These are phyloP conservation scores for Micrasema longulum DNA, from an alignment of 1,140 invertebrate species.

Conservation along the genomic window DNA sequence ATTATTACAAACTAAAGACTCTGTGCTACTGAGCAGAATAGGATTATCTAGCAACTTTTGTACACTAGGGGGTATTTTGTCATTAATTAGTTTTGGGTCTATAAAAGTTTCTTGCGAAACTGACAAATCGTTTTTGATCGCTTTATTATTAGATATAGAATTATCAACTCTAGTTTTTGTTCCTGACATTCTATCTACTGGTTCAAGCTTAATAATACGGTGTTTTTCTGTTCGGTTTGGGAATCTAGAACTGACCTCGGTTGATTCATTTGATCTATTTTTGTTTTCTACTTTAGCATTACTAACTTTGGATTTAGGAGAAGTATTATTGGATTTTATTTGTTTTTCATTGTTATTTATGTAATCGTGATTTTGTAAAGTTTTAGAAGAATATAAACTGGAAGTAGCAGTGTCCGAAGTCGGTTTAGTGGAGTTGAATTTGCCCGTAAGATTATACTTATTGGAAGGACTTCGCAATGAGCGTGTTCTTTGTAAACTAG, in stretches of 20 bases:
- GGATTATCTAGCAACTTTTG: conserved; percentile 52
- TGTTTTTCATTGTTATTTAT: conserved; percentile 28
- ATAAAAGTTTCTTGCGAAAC: conserved; percentile 52
- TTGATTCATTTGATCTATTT: conserved; percentile 26
- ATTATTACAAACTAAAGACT: conserved; percentile 48
- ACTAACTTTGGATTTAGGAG: conserved; percentile 41
- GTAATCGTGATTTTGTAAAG: conserved; percentile 33
- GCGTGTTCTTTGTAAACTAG: conserved; percentile 29
- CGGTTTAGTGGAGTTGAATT: conserved; percentile 20
- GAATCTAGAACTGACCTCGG: conserved; percentile 37
- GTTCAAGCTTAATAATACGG: conserved; percentile 49
- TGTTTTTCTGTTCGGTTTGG: conserved; percentile 50
- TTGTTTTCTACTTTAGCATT: conserved; percentile 27
- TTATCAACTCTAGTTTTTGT: conserved; percentile 31
- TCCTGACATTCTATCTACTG: conserved; percentile 43
- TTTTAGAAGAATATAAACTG: conserved; percentile 21
- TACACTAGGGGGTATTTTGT: conserved; percentile 49
- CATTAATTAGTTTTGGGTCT: conserved; percentile 51
- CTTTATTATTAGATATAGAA: conserved; percentile 21
- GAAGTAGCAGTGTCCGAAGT: conserved; percentile 15
- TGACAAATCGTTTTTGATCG: conserved; percentile 48
- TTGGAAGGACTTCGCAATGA: conserved; percentile 36
- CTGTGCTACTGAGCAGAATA: conserved; percentile 47
- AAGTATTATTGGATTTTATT: conserved; percentile 36
- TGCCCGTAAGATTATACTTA: conserved; percentile 30